These are phyloP conservation scores for Penaeus japonicus DNA, from an alignment of 1,140 invertebrate genomes.

Conservation along the genomic window DNA sequence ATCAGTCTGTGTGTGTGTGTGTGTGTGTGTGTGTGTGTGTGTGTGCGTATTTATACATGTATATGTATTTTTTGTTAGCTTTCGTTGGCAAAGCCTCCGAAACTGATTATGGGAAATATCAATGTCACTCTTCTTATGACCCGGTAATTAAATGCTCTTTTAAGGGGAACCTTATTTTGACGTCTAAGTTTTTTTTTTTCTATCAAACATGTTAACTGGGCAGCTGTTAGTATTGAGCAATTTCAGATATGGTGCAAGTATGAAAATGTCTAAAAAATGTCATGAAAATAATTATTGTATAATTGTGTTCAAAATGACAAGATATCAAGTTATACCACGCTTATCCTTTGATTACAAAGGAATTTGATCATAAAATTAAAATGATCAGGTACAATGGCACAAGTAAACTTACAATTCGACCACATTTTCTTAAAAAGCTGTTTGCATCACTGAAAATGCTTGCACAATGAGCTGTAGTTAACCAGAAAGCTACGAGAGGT, in stretches of 20 bases:
- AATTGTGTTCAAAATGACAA: not conserved
- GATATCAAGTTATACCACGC: conserved; percentile 24
- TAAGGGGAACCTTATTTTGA: no score
- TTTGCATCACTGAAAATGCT: conserved; percentile 12
- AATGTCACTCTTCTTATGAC: no score
- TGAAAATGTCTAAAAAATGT: not conserved
- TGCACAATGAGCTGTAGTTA: conserved; percentile 10
- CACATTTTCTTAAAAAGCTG: conserved; percentile 10
- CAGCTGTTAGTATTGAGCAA: not conserved
- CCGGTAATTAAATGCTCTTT: no score
- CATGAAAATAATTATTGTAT: no score
- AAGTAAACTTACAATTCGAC: conserved; percentile 14
- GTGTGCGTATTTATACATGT: no score
- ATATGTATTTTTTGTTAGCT: no score
- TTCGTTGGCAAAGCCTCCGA: no score
- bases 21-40: no score
- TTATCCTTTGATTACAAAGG: conserved; percentile 1
- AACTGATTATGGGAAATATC: no score
- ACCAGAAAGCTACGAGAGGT: conserved; percentile 18
- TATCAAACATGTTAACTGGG: no score
- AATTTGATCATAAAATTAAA: conserved; percentile 11
- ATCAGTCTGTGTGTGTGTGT: no score
- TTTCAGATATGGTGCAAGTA: not conserved
- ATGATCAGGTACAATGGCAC: conserved; percentile 14
- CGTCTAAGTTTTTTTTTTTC: no score